A percentile compares a stretch with the other conserved stretches of the same genome.
These are phyloP conservation scores for Siderastrea radians DNA, from an alignment of 92 coral and sea anemone genomes.

Conservation along the genomic window DNA sequence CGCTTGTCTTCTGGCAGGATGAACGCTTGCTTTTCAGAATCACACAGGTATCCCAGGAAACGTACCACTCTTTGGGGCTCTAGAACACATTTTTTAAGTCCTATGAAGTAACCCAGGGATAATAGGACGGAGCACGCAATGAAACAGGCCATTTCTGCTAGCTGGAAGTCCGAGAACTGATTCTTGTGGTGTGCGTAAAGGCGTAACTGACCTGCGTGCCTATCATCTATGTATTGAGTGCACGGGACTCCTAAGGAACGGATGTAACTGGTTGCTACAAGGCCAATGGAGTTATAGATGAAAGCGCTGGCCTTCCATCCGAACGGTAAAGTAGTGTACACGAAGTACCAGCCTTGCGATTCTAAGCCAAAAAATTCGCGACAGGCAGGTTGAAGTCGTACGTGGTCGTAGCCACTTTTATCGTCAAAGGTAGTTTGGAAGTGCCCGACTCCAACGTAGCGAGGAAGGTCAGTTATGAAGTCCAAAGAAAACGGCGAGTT, in stretches of 20 bases:
- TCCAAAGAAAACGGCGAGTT: background rate
- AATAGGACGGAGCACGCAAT: conserved; percentile 24
- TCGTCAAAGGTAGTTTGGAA: conserved; percentile 17
- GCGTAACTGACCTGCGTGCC: conserved; percentile 52
- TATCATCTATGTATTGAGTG: conserved; percentile 73
- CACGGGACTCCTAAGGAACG: conserved; percentile 65
- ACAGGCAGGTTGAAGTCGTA: conserved; percentile 46
- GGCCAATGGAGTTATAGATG: conserved; percentile 52
- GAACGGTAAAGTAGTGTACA: conserved; percentile 11
- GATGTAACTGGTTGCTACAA: conserved; percentile 43
- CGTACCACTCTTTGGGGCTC: background rate
- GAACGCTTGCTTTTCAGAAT: conserved; percentile 57
- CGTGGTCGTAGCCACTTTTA: background rate
- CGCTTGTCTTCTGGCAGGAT: conserved; percentile 60
- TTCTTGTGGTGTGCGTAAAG: background rate
- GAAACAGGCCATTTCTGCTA: conserved; percentile 37
- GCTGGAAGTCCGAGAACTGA: background rate
- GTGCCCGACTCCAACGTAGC: background rate
- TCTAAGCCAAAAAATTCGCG: conserved; percentile 52
- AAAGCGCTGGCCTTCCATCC: conserved; percentile 57
- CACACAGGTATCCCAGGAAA: conserved; percentile 49
- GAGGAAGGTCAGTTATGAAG: background rate
- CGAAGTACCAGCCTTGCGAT: conserved; percentile 64
- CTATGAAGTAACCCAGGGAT: too few relatives aligned
- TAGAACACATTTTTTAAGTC: too few relatives aligned